Conservation (phyloP, 64 coral and sea anemone genomes). For the Montipora capricornis region DNA sequence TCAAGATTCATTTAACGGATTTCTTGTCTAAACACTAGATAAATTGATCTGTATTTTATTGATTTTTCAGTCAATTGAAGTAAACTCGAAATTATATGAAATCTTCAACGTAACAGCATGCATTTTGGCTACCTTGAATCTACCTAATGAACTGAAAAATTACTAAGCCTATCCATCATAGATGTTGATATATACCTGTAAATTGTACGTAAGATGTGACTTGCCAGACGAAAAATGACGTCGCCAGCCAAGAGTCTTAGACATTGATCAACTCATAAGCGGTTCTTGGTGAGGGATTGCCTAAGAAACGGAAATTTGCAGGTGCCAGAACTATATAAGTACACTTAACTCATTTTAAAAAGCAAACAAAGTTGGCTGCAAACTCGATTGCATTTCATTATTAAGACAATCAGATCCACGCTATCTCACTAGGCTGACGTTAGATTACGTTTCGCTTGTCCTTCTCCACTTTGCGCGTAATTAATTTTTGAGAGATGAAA, state of each 20-base stretch:
- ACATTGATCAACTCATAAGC: background rate
- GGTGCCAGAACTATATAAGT: background rate
- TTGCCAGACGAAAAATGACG: background rate
- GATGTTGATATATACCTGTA: too few species aligned
- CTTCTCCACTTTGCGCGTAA: background rate
- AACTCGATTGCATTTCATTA: background rate
- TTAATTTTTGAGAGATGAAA: constrained; percentile 27
- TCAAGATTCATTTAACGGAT: background rate
- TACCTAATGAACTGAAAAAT: background rate
- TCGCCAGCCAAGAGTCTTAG: background rate
- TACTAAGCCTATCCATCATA: too few species aligned
- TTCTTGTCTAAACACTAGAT: constrained; percentile 10
- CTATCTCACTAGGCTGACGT: background rate
- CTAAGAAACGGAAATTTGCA: background rate
- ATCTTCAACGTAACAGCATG: background rate
- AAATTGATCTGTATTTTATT: background rate
- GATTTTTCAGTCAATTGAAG: constrained; percentile 18
- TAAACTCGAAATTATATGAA: constrained; percentile 6
- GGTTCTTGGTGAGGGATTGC: background rate
- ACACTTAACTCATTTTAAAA: constrained; percentile 14
- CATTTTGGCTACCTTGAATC: background rate
- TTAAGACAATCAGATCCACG: background rate
- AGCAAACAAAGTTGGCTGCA: constrained; percentile 20
- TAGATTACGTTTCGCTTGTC: background rate
- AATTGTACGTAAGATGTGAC: background rate